Evolutionary conservation across 2,888 invertebrate genomes (phyloP).

Genomic region (Oligia fasciuncula): DNA sequence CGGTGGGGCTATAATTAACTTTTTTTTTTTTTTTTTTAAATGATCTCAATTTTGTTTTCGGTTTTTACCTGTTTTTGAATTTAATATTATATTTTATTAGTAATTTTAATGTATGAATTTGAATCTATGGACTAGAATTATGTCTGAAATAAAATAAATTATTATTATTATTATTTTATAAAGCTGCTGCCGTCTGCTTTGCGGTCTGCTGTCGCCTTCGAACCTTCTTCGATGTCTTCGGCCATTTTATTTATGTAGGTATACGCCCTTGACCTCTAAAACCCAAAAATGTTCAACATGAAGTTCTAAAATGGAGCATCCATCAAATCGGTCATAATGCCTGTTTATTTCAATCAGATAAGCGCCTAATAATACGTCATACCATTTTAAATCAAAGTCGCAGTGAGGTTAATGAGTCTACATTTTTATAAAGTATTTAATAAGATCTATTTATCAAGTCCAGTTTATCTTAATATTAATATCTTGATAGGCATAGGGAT

Average conservation of each 20-base stretch:
- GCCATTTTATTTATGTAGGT: not conserved
- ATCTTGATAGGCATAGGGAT: conserved; percentile 31
- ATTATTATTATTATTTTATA: too few relatives aligned
- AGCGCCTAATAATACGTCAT: conserved; percentile 51
- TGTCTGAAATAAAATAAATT: too few relatives aligned
- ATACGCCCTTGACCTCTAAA: not conserved
- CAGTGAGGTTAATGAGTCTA: conserved; percentile 39
- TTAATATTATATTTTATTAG: too few relatives aligned
- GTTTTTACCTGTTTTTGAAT: too few relatives aligned
- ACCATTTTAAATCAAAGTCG: conserved; percentile 43
- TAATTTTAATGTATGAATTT: too few relatives aligned
- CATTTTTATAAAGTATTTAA: conserved; percentile 36
- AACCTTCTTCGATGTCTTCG: not conserved
- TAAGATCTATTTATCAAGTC: conserved; percentile 40
- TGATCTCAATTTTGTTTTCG: too few relatives aligned
- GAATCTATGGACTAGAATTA: too few relatives aligned
- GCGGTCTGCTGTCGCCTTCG: not conserved
- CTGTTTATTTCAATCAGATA: conserved; percentile 29
- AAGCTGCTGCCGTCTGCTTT: not conserved
- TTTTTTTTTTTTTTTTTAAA: too few relatives aligned
- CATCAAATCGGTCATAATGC: conserved; percentile 16
- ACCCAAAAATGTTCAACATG: not conserved
- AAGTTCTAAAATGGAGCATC: conserved; percentile 18
- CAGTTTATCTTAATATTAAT: conserved; percentile 39
- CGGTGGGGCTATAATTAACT: too few relatives aligned